These are phyloP conservation scores for Cydia strobilella DNA, from an alignment of 1,140 invertebrate genomes.

Conservation along the genomic window DNA sequence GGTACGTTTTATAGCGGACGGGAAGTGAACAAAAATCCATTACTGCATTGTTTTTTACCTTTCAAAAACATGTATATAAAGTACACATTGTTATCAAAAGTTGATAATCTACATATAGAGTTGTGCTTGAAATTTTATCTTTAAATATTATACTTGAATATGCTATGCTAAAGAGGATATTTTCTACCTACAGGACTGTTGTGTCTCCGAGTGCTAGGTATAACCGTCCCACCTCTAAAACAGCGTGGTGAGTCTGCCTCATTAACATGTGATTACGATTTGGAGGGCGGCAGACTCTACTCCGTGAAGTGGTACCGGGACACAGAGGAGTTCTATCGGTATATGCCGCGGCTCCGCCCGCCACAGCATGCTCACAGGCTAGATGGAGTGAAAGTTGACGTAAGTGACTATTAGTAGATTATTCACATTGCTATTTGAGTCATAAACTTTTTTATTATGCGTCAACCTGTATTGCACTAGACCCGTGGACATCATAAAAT, in stretches of 20 bases:
- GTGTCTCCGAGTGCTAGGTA: slow-evolving; percentile 62
- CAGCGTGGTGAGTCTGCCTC: slow-evolving; percentile 67
- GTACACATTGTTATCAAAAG: too few species aligned
- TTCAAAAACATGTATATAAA: too few species aligned
- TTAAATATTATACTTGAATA: not conserved
- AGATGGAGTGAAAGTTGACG: slow-evolving; percentile 70
- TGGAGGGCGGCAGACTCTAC: slow-evolving; percentile 83
- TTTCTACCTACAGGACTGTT: slow-evolving; percentile 53
- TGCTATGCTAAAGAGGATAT: not conserved
- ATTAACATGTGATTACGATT: slow-evolving; percentile 72
- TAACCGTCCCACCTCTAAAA: slow-evolving; percentile 62
- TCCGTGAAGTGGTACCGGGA: slow-evolving; percentile 92
- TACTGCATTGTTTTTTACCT: too few species aligned
- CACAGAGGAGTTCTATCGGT: slow-evolving; percentile 89
- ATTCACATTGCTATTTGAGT: too few species aligned
- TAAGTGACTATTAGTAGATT: slow-evolving; percentile 45
- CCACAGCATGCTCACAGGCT: slow-evolving; percentile 68
- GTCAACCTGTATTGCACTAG: too few species aligned
- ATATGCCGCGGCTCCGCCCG: slow-evolving; percentile 82
- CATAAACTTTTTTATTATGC: too few species aligned
- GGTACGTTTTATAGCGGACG: too few species aligned
- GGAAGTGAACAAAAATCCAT: too few species aligned
- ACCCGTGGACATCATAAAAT: too few species aligned
- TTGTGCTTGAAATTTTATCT: too few species aligned
- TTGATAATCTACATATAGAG: too few species aligned